Conservation (phyloP, 1,140 invertebrate species). For the Drosophila ananassae region DNA sequence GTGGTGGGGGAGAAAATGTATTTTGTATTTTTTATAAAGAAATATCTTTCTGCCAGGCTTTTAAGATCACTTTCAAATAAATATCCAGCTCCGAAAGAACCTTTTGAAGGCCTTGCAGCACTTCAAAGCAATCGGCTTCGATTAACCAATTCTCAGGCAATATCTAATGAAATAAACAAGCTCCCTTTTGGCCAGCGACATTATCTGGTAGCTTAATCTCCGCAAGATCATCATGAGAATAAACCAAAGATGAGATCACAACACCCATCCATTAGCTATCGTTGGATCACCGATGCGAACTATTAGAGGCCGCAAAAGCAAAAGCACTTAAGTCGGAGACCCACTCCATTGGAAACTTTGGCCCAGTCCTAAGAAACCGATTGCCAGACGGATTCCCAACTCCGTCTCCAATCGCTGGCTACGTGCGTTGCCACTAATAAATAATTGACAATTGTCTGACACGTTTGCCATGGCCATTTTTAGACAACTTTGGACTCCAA, state of each 20-base stretch:
- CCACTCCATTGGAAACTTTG: neutral
- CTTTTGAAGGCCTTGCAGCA: slow-evolving; percentile 2
- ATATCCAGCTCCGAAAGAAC: neutral
- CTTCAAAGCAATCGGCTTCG: neutral
- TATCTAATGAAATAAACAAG: slow-evolving; percentile 9
- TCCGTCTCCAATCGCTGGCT: slow-evolving; percentile 33
- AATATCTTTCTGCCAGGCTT: neutral
- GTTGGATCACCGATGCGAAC: slow-evolving; percentile 27
- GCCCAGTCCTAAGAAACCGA: neutral
- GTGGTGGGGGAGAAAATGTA: neutral
- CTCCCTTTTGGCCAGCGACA: neutral
- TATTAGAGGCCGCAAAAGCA: slow-evolving; percentile 45
- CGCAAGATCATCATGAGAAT: slow-evolving; percentile 13
- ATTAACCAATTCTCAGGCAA: slow-evolving; percentile 5
- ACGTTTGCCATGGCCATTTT: slow-evolving; percentile 79
- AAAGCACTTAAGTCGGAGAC: slow-evolving; percentile 45
- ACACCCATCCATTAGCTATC: slow-evolving; percentile 42
- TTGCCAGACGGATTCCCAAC: slow-evolving; percentile 22
- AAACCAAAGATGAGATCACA: slow-evolving; percentile 30
- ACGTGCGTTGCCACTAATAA: slow-evolving; percentile 81
- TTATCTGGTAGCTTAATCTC: slow-evolving; percentile 18
- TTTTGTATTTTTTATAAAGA: neutral
- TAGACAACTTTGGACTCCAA: slow-evolving; percentile 54
- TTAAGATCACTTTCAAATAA: too few relatives aligned
- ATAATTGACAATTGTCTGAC: slow-evolving; percentile 82